Evolutionary conservation across 2,797 vertebrate species (phyloP).

Genomic region (Urosaurus nigricauda): DNA sequence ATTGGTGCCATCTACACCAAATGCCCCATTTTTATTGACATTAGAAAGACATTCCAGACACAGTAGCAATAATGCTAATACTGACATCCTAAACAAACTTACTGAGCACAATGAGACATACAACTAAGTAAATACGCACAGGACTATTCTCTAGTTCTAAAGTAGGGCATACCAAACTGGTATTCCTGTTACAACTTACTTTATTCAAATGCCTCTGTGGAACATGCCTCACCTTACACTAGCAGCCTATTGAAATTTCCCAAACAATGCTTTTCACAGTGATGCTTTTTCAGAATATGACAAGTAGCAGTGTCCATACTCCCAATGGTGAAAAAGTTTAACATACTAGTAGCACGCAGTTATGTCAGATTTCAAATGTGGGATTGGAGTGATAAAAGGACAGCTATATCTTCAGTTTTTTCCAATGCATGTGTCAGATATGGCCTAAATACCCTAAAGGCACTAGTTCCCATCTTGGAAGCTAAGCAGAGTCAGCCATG

Average conservation of each 20-base stretch:
- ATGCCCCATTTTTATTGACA: not conserved
- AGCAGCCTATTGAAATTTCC: not conserved
- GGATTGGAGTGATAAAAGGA: not conserved
- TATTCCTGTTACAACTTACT: not conserved
- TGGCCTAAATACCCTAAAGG: too few relatives aligned
- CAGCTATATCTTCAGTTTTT: not conserved
- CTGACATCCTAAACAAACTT: not conserved
- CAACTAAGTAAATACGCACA: too few relatives aligned
- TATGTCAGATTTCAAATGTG: not conserved
- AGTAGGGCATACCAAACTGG: not conserved
- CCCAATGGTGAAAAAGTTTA: not conserved
- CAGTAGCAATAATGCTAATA: slow-evolving; percentile 55
- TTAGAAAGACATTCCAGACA: slow-evolving; percentile 69
- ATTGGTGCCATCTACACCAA: slow-evolving; percentile 22
- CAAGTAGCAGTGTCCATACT: not conserved
- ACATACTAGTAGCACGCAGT: not conserved
- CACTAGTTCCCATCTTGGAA: too few relatives aligned
- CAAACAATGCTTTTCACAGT: not conserved
- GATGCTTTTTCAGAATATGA: not conserved
- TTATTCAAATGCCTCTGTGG: not conserved
- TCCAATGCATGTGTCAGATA: not conserved
- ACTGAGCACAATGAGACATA: not conserved
- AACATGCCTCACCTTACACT: not conserved
- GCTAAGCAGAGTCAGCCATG: too few relatives aligned
- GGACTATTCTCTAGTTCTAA: not conserved